Percentiles rank a stretch among this genome's conserved stretches.
Evolutionary conservation across 2,888 invertebrate species (phyloP).

Genomic region (Baronia brevicornis): DNA sequence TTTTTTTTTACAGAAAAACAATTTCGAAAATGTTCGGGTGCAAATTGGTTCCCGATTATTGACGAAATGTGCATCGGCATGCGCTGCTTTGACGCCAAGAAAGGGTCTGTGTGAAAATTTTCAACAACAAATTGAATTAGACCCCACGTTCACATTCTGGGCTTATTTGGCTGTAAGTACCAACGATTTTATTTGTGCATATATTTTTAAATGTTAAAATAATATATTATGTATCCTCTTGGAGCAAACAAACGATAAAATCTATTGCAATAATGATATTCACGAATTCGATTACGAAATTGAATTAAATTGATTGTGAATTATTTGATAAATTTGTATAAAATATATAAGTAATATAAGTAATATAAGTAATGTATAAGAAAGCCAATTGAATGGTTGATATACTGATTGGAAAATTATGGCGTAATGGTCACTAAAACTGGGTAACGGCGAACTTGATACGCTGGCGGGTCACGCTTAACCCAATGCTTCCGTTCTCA

Average conservation of each 20-base stretch:
- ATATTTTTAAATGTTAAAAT: neutral
- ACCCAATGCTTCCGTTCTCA: constrained; percentile 37
- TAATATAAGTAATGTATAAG: too few species aligned
- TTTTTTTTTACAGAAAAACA: constrained; percentile 25
- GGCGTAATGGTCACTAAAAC: constrained; percentile 56
- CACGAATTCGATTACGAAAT: neutral
- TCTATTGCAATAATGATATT: neutral
- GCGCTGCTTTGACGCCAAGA: constrained; percentile 75
- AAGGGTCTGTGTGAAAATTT: constrained; percentile 76
- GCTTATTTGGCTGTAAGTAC: constrained; percentile 78
- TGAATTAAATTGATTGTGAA: neutral
- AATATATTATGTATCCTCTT: neutral
- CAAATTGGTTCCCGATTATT: constrained; percentile 43
- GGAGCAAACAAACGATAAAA: neutral
- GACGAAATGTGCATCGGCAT: constrained; percentile 73
- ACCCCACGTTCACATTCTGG: constrained; percentile 83
- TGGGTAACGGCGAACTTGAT: constrained; percentile 62
- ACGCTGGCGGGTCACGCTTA: constrained; percentile 29
- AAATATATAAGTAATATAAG: too few species aligned
- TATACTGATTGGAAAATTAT: constrained; percentile 61
- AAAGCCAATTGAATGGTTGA: constrained; percentile 45
- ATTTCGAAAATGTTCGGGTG: constrained; percentile 37
- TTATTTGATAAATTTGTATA: neutral
- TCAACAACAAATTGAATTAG: constrained; percentile 75
- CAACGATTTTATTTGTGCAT: neutral